Base-by-base conservation (phyloP, 92 coral and sea anemone species). In the Virgularia gustaviana region DNA sequence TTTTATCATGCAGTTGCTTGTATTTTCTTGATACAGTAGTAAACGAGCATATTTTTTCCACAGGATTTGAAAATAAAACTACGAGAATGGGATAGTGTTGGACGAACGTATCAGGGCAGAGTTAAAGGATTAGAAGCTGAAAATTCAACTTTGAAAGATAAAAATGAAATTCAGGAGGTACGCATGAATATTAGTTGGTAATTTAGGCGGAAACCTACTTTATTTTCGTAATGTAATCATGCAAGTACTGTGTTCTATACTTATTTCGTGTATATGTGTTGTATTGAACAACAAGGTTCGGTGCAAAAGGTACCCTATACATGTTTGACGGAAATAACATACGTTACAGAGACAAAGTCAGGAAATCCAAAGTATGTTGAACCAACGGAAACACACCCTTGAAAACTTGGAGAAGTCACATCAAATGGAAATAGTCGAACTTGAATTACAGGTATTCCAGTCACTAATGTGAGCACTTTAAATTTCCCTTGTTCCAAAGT, bases 121-220 rank as follows among this genome's bases (percentile, higher is more conserved):
- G 64, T 92, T 58, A 77, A 82, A 73, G 89, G 88, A 32, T 81
- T 87, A 45, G 96, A 92, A 75, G 78, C 73, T 73, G 96, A 92
- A 70, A 92, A 89, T 79, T 88, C 76, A 77, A 78, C 88, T 28
- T 84, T 92, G 57, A 67, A 82, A 32, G 98, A 92, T 55, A 92
- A 92, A 75, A 77, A 81, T 38, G 94, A 92, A 53, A 64, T 86
- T 63, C 77, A 80, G 65, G 94, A 92, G 88, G 98, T 91, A 77
- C 22, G 25, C 62, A 36, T 2, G 18, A n/a, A n/a, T n/a, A n/a
- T n/a, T n/a, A n/a, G n/a, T n/a, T n/a, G n/a, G n/a, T n/a, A n/a
- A n/a, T n/a, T n/a, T n/a, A n/a, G n/a, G n/a, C n/a, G n/a, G n/a
- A n/a, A n/a, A n/a, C n/a, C n/a, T n/a, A n/a, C n/a, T n/a, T n/a